These are phyloP conservation scores for Papilio protenor DNA, from an alignment of 2,888 invertebrate species.

Conservation along the genomic window DNA sequence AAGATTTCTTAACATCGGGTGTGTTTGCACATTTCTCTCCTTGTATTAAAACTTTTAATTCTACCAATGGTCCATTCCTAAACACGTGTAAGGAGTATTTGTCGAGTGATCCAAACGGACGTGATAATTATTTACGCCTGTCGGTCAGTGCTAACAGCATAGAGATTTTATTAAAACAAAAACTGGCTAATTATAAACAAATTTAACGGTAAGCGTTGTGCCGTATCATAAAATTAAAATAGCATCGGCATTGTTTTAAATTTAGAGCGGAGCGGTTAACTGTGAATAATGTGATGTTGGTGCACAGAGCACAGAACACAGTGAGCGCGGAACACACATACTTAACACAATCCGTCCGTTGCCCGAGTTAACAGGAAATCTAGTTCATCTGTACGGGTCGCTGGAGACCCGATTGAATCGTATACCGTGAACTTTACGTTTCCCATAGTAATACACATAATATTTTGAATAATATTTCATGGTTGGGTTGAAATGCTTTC, in stretches of 20 bases:
- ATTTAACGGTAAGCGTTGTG: conserved; percentile 45
- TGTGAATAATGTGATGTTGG: conserved; percentile 56
- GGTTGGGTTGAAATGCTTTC: not conserved
- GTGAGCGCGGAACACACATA: conserved; percentile 41
- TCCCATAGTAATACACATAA: conserved; percentile 42
- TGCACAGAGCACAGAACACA: conserved; percentile 41
- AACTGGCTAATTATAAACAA: conserved; percentile 35
- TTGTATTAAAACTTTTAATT: not conserved
- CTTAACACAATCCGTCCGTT: conserved; percentile 51
- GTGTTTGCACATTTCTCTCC: not conserved
- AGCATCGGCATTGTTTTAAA: conserved; percentile 62
- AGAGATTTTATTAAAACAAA: conserved; percentile 21
- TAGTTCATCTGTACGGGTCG: conserved; percentile 74
- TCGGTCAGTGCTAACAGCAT: not conserved
- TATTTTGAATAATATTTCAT: conserved; percentile 15
- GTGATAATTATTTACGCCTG: conserved; percentile 17
- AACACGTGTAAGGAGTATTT: not conserved
- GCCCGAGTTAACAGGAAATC: conserved; percentile 68
- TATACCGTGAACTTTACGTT: conserved; percentile 57
- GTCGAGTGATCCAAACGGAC: not conserved
- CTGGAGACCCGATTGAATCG: conserved; percentile 63
- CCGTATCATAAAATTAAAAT: conserved; percentile 54
- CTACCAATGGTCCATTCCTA: not conserved
- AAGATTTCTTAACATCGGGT: not conserved
- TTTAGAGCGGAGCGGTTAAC: conserved; percentile 62